A percentile compares a stretch with the other conserved stretches of the same genome.
phyloP scores from a whole-genome alignment of 2,888 invertebrate genomes.

The Nemurella pictetii region DNA sequence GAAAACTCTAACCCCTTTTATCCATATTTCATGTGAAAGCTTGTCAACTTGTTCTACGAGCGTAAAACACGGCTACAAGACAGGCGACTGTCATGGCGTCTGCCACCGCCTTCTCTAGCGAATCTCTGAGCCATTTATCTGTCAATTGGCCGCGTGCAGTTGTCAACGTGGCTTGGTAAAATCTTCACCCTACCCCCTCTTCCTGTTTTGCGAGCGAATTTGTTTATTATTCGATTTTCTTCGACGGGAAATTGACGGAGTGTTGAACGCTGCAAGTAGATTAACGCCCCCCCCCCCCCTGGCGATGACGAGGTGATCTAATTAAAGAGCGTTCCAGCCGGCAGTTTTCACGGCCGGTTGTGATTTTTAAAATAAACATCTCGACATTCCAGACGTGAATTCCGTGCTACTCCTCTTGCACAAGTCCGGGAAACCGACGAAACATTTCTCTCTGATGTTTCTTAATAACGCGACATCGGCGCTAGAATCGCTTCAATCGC shows the following conservation, averaged over 20 bases:
- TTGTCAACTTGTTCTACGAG: background rate
- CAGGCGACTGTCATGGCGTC: too few species aligned
- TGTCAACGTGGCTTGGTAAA: too few species aligned
- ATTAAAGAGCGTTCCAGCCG: background rate
- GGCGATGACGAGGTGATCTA: background rate
- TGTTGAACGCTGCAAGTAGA: background rate
- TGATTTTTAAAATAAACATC: background rate
- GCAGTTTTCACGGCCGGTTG: background rate
- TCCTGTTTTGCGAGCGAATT: background rate
- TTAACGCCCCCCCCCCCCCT: too few species aligned
- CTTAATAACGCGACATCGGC: too few species aligned
- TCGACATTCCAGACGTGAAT: too few species aligned
- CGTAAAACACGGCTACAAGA: too few species aligned
- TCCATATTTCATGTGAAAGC: background rate
- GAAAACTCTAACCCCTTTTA: background rate
- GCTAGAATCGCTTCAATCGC: too few species aligned
- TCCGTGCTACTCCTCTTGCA: too few species aligned
- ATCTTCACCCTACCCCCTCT: too few species aligned
- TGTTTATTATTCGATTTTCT: background rate
- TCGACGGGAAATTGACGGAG: background rate
- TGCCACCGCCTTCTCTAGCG: background rate
- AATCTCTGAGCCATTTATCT: background rate
- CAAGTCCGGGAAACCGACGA: too few species aligned
- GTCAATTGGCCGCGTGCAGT: background rate
- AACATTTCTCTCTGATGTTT: too few species aligned